Conservation (phyloP, 1,140 invertebrate species). For the Brachionus rotundiformis region DNA sequence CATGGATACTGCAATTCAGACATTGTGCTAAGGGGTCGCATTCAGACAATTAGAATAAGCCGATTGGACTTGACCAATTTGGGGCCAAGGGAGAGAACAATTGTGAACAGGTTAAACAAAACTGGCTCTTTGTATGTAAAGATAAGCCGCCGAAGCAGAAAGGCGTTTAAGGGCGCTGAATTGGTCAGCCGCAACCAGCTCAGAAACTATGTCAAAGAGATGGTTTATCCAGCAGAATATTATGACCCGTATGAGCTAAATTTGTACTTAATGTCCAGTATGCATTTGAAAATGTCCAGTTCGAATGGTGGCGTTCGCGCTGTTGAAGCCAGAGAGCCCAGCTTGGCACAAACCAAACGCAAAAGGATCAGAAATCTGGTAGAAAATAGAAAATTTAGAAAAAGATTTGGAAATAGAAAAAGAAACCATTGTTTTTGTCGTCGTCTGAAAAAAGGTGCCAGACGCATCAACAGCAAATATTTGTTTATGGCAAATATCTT, state of each 20-base stretch:
- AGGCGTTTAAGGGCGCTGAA: constrained; percentile 34
- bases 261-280: constrained; percentile 40
- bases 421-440: constrained; percentile 40
- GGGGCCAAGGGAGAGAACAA: not conserved
- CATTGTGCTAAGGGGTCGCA: constrained; percentile 7
- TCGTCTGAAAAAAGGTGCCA: constrained; percentile 14
- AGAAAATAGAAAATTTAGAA: not conserved
- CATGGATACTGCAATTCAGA: constrained; percentile 42
- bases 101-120: constrained; percentile 12
- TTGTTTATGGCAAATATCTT: constrained; percentile 38
- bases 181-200: not conserved
- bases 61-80: constrained; percentile 29
- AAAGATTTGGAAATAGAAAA: constrained; percentile 6
- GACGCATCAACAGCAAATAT: constrained; percentile 36
- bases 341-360: not conserved
- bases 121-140: constrained; percentile 25
- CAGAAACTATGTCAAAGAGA: constrained; percentile 8
- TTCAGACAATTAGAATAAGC: constrained; percentile 46
- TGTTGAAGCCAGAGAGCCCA: not conserved
- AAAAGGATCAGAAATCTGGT: constrained; percentile 4
- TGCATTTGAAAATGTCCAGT: constrained; percentile 27
- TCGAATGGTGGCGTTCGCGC: not conserved
- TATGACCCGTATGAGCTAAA: constrained; percentile 23
- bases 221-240: not conserved
- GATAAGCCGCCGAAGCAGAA: not conserved